Percentiles rank a stretch among this genome's conserved stretches.
These are phyloP conservation scores for Mustela lutreola DNA, from an alignment of 2,113 vertebrate species.

Conservation along the genomic window DNA sequence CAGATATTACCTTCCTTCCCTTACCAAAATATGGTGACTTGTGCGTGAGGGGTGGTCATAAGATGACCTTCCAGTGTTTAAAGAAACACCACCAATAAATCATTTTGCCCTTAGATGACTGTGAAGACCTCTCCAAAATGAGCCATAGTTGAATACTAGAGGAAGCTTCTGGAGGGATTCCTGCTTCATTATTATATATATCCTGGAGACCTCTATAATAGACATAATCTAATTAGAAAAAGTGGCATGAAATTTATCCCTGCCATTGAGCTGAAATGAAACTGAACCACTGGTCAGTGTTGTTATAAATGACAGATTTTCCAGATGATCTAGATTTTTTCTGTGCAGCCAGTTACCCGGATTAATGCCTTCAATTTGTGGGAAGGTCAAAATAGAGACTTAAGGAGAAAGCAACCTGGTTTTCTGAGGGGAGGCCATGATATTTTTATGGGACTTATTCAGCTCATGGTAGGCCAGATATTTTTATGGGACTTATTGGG, in stretches of 20 bases:
- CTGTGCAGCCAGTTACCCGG: not conserved
- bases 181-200: not conserved
- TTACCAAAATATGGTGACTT: not conserved
- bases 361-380: not conserved
- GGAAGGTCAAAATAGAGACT: not conserved
- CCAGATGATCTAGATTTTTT: not conserved
- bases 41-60: not conserved
- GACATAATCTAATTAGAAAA: conserved; percentile 5
- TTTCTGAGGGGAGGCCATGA: not conserved
- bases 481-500: not conserved
- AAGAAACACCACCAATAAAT: not conserved
- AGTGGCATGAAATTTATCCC: not conserved
- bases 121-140: not conserved
- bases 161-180: not conserved
- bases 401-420: not conserved
- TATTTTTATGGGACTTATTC: not conserved
- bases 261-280: not conserved
- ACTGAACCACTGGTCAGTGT: not conserved
- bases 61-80: not conserved
- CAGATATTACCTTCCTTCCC: not conserved
- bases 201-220: not conserved
- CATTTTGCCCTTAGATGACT: not conserved
- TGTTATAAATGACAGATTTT: conserved; percentile 7
- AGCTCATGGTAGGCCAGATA: not conserved
- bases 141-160: not conserved